A percentile compares a stretch with the other conserved stretches of the same genome.
These are phyloP conservation scores for Gorsachius goisagi DNA, from an alignment of 2,113 vertebrate species.

Conservation along the genomic window DNA sequence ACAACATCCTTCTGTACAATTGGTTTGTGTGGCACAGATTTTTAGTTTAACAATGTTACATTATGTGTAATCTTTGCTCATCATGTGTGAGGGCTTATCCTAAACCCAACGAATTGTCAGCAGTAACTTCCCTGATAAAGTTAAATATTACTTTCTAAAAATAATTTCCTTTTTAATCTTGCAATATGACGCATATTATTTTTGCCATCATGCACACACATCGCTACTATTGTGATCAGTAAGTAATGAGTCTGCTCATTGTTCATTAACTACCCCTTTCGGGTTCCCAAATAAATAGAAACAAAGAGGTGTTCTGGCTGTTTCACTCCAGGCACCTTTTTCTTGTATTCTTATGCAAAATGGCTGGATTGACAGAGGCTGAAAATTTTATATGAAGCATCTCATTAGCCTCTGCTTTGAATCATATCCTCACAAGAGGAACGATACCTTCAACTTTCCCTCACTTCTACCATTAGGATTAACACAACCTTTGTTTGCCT, in stretches of 20 bases:
- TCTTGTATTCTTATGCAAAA: background rate
- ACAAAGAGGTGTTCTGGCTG: background rate
- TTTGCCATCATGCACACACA: background rate
- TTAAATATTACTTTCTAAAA: background rate
- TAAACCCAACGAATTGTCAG: background rate
- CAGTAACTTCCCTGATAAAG: background rate
- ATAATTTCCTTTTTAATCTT: background rate
- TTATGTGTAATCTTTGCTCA: background rate
- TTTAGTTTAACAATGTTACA: background rate
- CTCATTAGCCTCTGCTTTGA: background rate
- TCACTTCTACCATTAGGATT: background rate
- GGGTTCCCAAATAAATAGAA: background rate
- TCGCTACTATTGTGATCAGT: background rate
- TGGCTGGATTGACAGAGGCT: background rate
- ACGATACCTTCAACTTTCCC: background rate
- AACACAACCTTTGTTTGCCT: background rate
- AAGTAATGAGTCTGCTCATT: background rate
- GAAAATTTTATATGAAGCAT: background rate
- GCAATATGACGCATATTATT: background rate
- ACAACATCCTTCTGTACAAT: background rate
- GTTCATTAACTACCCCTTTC: constrained; percentile 1
- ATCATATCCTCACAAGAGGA: background rate
- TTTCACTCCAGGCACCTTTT: background rate
- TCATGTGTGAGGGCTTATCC: background rate
- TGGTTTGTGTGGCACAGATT: background rate